Percentiles rank a stretch among this genome's conserved stretches.
phyloP scores from a whole-genome alignment of 2,888 invertebrate genomes.

The Noctuana brunneofusca region DNA sequence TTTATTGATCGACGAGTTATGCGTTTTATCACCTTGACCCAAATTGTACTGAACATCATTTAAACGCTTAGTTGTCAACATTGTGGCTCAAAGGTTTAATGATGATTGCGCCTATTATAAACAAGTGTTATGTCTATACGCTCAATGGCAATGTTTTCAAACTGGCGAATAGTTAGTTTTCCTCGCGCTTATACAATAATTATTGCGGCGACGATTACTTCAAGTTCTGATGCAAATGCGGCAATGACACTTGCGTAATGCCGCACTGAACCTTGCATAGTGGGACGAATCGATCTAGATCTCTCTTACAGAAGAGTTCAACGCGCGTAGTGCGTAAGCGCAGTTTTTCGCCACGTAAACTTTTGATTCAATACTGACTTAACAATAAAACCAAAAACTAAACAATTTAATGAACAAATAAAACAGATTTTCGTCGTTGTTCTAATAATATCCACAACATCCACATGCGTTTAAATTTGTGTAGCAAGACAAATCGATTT shows the following conservation, averaged over 20 bases:
- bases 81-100: constrained; percentile 16
- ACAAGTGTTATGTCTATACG: constrained; percentile 11
- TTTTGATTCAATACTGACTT: background rate
- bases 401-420: background rate
- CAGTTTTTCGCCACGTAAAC: background rate
- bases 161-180: constrained; percentile 43
- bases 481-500: background rate
- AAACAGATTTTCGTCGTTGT: too few species aligned
- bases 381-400: background rate
- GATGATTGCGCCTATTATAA: constrained; percentile 26
- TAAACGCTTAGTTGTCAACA: constrained; percentile 10
- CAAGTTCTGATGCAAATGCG: constrained; percentile 67
- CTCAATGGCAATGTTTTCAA: constrained; percentile 26
- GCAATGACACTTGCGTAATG: constrained; percentile 69
- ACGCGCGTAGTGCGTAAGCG: constrained; percentile 28
- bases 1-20: constrained; percentile 17
- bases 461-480: background rate
- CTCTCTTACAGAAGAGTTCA: constrained; percentile 36
- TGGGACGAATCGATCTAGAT: constrained; percentile 45
- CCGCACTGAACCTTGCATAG: constrained; percentile 41
- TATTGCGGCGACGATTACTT: constrained; percentile 55
- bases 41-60: constrained; percentile 18
- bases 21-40: constrained; percentile 20
- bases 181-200: constrained; percentile 65
- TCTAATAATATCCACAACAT: too few species aligned